Evolutionary conservation across 2,113 vertebrate genomes (phyloP).

Genomic region (Rhodinocichla rosea): DNA sequence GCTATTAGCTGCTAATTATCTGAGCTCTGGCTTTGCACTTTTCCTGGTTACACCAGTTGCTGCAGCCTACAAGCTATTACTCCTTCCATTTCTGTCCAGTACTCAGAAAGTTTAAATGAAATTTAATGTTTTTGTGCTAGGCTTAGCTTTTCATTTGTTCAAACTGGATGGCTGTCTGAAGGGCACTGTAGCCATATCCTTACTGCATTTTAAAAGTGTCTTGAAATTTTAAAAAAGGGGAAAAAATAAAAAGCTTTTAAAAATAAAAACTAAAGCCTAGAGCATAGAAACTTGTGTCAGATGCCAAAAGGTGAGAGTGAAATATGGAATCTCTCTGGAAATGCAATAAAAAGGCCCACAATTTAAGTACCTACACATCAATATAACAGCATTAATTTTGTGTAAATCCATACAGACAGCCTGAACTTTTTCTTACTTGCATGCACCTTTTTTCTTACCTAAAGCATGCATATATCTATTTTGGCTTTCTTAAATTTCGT

Average conservation of each 20-base stretch:
- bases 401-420: neutral
- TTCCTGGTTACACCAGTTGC: neutral
- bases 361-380: neutral
- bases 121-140: neutral
- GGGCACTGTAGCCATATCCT: neutral
- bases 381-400: neutral
- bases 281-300: neutral
- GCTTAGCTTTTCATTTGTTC: neutral
- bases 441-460: no score
- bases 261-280: neutral
- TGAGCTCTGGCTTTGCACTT: neutral
- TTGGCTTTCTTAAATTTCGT: neutral
- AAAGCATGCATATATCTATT: neutral
- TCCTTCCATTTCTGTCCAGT: neutral
- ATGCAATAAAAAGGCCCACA: fast-evolving
- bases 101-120: neutral
- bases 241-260: neutral
- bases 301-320: neutral
- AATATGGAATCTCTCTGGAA: neutral
- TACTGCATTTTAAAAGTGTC: neutral
- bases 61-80: neutral
- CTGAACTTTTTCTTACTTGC: neutral
- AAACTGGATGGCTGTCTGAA: neutral
- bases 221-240: neutral
- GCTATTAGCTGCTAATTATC: neutral